phyloP scores from a whole-genome alignment of 2,888 invertebrate species.

The Coleophora flavipennella region DNA sequence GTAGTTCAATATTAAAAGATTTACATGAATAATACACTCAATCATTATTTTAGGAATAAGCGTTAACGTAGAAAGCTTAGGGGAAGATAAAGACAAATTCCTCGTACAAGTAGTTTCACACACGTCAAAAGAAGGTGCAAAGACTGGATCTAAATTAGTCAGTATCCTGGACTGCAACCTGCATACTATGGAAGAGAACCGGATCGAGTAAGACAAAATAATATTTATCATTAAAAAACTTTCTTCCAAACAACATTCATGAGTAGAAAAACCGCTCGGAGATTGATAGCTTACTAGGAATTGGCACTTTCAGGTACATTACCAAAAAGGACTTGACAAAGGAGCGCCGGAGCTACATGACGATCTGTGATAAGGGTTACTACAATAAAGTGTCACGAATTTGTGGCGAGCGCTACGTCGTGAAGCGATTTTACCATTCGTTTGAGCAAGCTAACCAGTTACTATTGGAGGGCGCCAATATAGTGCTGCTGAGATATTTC shows the following conservation, averaged over 20 bases:
- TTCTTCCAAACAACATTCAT: too few relatives aligned
- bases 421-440: constrained; percentile 64
- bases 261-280: too few relatives aligned
- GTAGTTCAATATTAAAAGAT: too few relatives aligned
- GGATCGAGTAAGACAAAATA: constrained; percentile 58
- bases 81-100: constrained; percentile 65
- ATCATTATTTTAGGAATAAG: constrained; percentile 43
- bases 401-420: constrained; percentile 52
- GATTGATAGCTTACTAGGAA: too few relatives aligned
- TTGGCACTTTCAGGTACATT: constrained; percentile 60
- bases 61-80: constrained; percentile 55
- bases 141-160: constrained; percentile 73
- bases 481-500: constrained; percentile 74
- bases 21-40: too few relatives aligned
- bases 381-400: constrained; percentile 65
- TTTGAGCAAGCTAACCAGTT: constrained; percentile 62
- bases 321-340: constrained; percentile 50
- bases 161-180: constrained; percentile 73
- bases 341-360: constrained; percentile 69
- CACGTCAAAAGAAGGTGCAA: constrained; percentile 68
- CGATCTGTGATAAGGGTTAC: constrained; percentile 69
- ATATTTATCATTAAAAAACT: neutral
- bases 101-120: constrained; percentile 74
- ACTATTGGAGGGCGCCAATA: constrained; percentile 75
- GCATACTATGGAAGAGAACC: constrained; percentile 77